Conservation (phyloP, 2,888 invertebrate species). For the Nephrotoma appendiculata region DNA sequence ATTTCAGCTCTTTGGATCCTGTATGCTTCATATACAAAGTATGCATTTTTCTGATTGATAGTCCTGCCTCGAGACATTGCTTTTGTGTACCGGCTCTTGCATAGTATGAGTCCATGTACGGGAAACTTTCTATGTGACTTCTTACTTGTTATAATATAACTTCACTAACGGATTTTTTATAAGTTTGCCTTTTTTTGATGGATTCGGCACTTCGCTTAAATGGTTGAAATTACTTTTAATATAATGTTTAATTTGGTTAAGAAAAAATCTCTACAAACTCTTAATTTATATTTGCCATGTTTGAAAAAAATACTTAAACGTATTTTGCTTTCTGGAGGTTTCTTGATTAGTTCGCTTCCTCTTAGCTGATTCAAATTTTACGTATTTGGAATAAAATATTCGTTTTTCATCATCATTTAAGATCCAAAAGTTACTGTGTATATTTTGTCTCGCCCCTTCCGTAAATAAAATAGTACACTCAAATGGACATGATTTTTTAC, state of each 20-base stretch:
- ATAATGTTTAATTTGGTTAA: slow-evolving; percentile 7
- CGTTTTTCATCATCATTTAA: slow-evolving; percentile 5
- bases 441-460: not conserved
- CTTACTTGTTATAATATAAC: slow-evolving; percentile 2
- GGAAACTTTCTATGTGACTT: not conserved
- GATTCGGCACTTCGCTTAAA: not conserved
- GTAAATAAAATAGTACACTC: slow-evolving; percentile 2
- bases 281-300: not conserved
- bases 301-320: slow-evolving; percentile 8
- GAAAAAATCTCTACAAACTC: slow-evolving; percentile 7
- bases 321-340: not conserved
- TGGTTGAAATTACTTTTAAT: slow-evolving; percentile 1
- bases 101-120: slow-evolving; percentile 8
- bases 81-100: slow-evolving; percentile 6
- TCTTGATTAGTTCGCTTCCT: not conserved
- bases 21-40: slow-evolving; percentile 1
- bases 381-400: not conserved
- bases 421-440: slow-evolving; percentile 1
- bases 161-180: not conserved
- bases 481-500: not conserved
- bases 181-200: slow-evolving; percentile 4
- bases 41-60: slow-evolving; percentile 8
- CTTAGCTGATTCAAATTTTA: not conserved
- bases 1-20: too few species aligned
- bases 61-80: slow-evolving; percentile 8